phyloP scores from a whole-genome alignment of 2,888 invertebrate species.

The Cosmorhoe ocellata region DNA sequence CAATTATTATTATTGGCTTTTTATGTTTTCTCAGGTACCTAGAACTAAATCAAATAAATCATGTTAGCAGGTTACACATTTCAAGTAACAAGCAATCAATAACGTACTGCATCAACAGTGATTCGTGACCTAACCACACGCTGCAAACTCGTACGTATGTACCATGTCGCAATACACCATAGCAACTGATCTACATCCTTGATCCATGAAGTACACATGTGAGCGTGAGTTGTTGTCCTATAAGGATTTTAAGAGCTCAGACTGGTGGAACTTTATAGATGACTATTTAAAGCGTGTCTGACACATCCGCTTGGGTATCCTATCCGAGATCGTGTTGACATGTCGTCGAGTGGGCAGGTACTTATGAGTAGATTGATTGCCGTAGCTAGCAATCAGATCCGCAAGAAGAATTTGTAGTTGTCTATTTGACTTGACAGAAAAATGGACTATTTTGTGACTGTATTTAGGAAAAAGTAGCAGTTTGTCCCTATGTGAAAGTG shows the following conservation, averaged over 20 bases:
- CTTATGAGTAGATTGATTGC: conserved; percentile 25
- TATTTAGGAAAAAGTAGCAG: no score
- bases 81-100: conserved; percentile 11
- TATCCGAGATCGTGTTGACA: conserved; percentile 31
- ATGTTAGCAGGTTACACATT: conserved; percentile 25
- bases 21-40: no score
- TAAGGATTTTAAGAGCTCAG: conserved; percentile 21
- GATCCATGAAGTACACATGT: conserved; percentile 38
- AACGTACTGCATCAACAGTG: conserved; percentile 17
- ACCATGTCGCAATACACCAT: conserved; percentile 47
- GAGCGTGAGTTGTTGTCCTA: conserved; percentile 26
- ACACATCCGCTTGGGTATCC: conserved; percentile 44
- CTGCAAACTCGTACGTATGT: conserved; percentile 38
- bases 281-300: conserved; percentile 28
- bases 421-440: conserved; percentile 12
- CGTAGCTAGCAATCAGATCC: conserved; percentile 26
- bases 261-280: conserved; percentile 24
- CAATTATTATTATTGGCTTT: no score
- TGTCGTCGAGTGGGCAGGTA: conserved; percentile 28
- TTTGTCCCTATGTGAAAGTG: no score
- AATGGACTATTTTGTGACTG: no score
- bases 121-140: conserved; percentile 61
- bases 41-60: conserved; percentile 6
- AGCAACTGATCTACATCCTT: conserved; percentile 57
- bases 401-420: conserved; percentile 12